A percentile compares a stretch with the other conserved stretches of the same genome.
Conservation (phyloP, 2,888 invertebrate genomes). For the Chloroclysta siterata region DNA sequence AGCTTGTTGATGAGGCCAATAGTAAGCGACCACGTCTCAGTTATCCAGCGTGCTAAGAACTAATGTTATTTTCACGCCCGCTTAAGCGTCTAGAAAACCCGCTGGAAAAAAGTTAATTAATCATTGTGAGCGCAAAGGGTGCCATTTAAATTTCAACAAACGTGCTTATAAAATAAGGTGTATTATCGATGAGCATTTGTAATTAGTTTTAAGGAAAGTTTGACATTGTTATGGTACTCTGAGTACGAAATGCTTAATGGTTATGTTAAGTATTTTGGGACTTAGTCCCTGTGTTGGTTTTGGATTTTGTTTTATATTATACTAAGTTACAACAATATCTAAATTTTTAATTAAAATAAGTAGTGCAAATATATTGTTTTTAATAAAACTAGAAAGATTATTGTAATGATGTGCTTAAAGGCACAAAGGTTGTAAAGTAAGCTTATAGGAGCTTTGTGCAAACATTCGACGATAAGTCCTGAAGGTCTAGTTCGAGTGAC, state of each 20-base stretch:
- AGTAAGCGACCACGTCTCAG: too few species aligned
- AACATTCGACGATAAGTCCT: too few species aligned
- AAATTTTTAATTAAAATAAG: background rate
- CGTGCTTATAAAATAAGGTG: slow-evolving; percentile 24
- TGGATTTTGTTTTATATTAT: slow-evolving; percentile 30
- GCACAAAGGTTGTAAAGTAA: too few species aligned
- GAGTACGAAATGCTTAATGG: slow-evolving; percentile 62
- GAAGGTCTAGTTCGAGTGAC: too few species aligned
- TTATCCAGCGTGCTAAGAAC: too few species aligned
- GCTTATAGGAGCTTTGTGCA: too few species aligned
- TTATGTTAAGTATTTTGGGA: slow-evolving; percentile 57
- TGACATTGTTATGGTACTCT: slow-evolving; percentile 67
- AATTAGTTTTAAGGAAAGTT: slow-evolving; percentile 31
- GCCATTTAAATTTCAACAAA: slow-evolving; percentile 20
- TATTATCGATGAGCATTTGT: slow-evolving; percentile 38
- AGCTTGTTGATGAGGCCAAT: too few species aligned
- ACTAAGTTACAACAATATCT: background rate
- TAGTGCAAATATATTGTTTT: background rate
- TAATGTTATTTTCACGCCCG: too few species aligned
- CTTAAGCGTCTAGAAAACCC: too few species aligned
- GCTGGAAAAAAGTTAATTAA: background rate
- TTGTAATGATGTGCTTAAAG: background rate
- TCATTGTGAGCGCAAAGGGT: background rate
- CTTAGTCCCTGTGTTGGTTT: slow-evolving; percentile 52
- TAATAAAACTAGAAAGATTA: background rate